phyloP scores from a whole-genome alignment of 2,113 vertebrate genomes.

The Coptodon bakossiorum region DNA sequence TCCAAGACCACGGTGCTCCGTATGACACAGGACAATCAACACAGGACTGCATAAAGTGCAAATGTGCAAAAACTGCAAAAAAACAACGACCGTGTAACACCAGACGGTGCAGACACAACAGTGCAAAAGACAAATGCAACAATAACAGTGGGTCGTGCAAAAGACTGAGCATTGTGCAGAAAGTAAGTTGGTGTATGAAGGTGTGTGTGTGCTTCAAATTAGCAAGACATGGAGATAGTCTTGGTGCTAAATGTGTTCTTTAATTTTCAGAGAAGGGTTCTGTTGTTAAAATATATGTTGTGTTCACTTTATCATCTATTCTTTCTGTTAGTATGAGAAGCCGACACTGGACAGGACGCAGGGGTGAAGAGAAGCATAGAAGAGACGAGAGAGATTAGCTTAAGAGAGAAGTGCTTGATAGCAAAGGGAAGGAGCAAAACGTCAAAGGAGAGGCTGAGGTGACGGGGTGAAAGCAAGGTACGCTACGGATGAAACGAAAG shows the following conservation, averaged over 20 bases:
- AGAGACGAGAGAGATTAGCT: neutral
- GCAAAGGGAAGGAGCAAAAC: neutral
- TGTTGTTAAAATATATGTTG: neutral
- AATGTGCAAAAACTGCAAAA: neutral
- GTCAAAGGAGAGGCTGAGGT: neutral
- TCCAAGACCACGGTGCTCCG: neutral
- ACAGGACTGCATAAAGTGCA: neutral
- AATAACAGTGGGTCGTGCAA: accelerated
- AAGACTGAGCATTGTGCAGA: neutral
- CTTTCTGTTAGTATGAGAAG: neutral
- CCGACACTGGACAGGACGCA: neutral
- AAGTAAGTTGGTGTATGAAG: neutral
- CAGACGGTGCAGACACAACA: neutral
- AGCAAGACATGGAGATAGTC: neutral
- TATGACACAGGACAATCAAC: neutral
- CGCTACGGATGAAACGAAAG: neutral
- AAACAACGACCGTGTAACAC: accelerated
- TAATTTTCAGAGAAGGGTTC: neutral
- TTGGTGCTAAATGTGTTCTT: neutral
- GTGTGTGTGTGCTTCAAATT: neutral
- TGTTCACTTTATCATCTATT: neutral
- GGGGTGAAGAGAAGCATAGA: neutral
- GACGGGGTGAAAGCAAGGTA: neutral
- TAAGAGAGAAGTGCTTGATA: slow-evolving; percentile 10
- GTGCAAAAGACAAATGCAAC: neutral